Percentiles rank a stretch among this genome's conserved stretches.
phyloP scores from a whole-genome alignment of 2,797 vertebrate species.

The Nannoperca australis region DNA sequence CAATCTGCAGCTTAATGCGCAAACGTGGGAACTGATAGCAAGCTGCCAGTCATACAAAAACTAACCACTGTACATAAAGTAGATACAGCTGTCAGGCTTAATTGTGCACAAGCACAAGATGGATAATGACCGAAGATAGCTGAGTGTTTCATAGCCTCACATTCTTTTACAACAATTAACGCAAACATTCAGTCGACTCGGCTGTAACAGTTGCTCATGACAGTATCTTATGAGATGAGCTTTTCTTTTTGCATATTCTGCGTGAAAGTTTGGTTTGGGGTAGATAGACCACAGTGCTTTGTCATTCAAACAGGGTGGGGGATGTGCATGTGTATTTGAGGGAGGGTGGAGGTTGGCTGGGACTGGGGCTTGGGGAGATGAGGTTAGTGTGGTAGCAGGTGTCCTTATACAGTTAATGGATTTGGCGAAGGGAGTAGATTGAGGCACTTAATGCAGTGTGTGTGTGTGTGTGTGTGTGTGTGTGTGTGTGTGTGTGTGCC shows the following conservation, averaged over 20 bases:
- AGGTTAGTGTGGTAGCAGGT: slow-evolving; percentile 79
- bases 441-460: slow-evolving; percentile 50
- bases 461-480: slow-evolving; percentile 1
- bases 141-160: slow-evolving; percentile 31
- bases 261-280: slow-evolving; percentile 31
- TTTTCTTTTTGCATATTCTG: slow-evolving; percentile 2
- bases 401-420: slow-evolving; percentile 79
- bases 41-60: slow-evolving; percentile 78
- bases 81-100: slow-evolving; percentile 75
- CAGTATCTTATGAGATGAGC: slow-evolving; percentile 13
- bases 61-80: slow-evolving; percentile 68
- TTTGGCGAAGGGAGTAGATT: slow-evolving; percentile 47
- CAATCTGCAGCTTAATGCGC: slow-evolving; percentile 74
- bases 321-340: slow-evolving; percentile 10
- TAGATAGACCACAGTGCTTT: slow-evolving; percentile 46
- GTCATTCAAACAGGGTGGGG: slow-evolving; percentile 52
- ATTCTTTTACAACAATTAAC: slow-evolving; percentile 59
- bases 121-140: slow-evolving; percentile 72
- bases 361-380: slow-evolving; percentile 47
- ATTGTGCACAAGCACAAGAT: slow-evolving; percentile 70
- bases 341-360: slow-evolving; percentile 14
- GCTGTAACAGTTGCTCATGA: slow-evolving; percentile 22
- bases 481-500: not conserved
- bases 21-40: slow-evolving; percentile 73
- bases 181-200: slow-evolving; percentile 24